Percentiles rank a stretch among this genome's conserved stretches.
Conservation (phyloP, 2,797 vertebrate genomes). For the Pelochelys cantorii region DNA sequence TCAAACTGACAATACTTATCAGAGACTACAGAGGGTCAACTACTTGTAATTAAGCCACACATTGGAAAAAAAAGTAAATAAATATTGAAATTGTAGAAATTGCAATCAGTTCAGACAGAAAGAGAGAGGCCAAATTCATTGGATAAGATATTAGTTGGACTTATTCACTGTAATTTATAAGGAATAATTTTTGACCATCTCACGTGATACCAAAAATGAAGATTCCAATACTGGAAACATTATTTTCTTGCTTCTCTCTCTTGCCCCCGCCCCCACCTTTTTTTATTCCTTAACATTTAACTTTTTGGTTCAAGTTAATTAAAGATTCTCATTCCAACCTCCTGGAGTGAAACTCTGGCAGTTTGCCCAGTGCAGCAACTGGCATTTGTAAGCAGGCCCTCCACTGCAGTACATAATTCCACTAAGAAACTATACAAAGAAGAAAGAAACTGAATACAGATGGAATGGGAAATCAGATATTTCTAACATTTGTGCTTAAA, state of each 20-base stretch:
- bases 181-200: background rate
- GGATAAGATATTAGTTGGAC: background rate
- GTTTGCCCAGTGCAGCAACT: conserved; percentile 60
- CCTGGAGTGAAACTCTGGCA: conserved; percentile 77
- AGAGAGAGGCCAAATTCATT: conserved; percentile 4
- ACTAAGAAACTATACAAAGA: conserved; percentile 74
- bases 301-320: conserved; percentile 77
- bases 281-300: conserved; percentile 64
- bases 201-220: conserved; percentile 59
- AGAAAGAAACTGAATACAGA: conserved; percentile 80
- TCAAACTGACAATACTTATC: background rate
- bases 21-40: background rate
- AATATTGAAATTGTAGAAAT: background rate
- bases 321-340: conserved; percentile 75
- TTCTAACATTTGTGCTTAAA: conserved; percentile 71
- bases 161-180: conserved; percentile 35
- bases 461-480: conserved; percentile 76
- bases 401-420: conserved; percentile 66
- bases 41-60: background rate
- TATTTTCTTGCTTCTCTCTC: conserved; percentile 39
- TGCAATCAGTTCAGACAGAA: background rate
- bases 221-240: conserved; percentile 52
- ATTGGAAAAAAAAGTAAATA: background rate
- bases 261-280: background rate
- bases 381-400: conserved; percentile 62